A percentile compares a stretch with the other conserved stretches of the same genome.
Conservation (phyloP, 2,888 invertebrate species). For the Cartodere bifasciata region DNA sequence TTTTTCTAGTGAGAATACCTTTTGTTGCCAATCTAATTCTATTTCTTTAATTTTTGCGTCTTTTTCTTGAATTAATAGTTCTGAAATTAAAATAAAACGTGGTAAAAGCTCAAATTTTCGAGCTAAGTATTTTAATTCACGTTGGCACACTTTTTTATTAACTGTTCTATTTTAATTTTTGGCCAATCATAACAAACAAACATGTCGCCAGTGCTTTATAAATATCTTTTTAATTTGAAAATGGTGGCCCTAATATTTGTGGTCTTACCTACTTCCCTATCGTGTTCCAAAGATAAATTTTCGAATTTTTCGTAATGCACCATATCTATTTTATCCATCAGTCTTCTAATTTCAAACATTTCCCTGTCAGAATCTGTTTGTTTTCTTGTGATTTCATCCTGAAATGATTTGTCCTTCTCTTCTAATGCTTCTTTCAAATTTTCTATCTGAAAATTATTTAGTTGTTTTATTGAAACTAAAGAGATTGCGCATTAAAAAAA, state of each 20-base stretch:
- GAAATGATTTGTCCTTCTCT: constrained; percentile 45
- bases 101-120: no score
- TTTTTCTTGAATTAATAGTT: constrained; percentile 32
- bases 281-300: constrained; percentile 48
- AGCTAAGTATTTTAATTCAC: no score
- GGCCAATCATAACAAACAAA: not conserved
- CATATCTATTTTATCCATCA: constrained; percentile 62
- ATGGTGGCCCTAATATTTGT: not conserved
- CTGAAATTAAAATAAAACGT: constrained; percentile 22
- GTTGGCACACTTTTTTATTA: no score
- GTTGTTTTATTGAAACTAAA: no score
- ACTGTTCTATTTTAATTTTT: constrained; percentile 3
- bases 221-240: not conserved
- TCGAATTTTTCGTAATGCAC: constrained; percentile 61
- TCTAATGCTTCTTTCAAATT: constrained; percentile 50
- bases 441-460: constrained; percentile 44
- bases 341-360: constrained; percentile 52
- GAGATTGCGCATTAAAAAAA: no score
- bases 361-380: constrained; percentile 57
- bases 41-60: constrained; percentile 32
- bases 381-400: constrained; percentile 43
- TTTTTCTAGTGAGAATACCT: constrained; percentile 32
- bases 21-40: constrained; percentile 34
- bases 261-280: constrained; percentile 52
- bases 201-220: constrained; percentile 1